A percentile compares a stretch with the other conserved stretches of the same genome.
Conservation (phyloP, 2,888 invertebrate genomes). For the Aphidius colemani region DNA sequence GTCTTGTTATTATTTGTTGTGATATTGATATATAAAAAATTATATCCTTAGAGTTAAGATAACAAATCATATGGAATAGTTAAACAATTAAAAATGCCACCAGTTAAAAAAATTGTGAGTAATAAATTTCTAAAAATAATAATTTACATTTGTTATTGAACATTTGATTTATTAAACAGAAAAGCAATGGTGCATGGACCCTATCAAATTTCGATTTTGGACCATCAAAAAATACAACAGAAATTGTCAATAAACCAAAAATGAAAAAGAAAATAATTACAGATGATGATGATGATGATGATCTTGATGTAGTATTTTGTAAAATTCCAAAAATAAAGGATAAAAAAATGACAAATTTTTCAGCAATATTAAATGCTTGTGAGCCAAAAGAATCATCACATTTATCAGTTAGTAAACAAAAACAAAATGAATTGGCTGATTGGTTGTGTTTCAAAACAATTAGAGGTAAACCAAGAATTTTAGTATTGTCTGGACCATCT, state of each 20-base stretch:
- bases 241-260: conserved; percentile 33
- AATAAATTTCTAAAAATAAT: not conserved
- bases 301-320: no score
- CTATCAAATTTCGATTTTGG: no score
- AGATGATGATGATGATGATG: no score
- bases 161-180: not conserved
- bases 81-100: no score
- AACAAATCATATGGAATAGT: no score
- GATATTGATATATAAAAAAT: no score
- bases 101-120: no score
- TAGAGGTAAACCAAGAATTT: conserved; percentile 44
- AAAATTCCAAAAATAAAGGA: no score
- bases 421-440: conserved; percentile 50
- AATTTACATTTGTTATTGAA: not conserved
- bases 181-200: not conserved
- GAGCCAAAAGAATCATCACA: conserved; percentile 46
- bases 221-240: conserved; percentile 15
- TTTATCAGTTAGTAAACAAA: conserved; percentile 51
- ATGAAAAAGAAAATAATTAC: no score
- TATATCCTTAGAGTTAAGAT: no score
- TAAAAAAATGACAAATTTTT: conserved; percentile 34
- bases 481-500: conserved; percentile 80
- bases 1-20: no score
- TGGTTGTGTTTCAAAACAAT: conserved; percentile 45
- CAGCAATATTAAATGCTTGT: conserved; percentile 45